Conservation (phyloP, 2,888 invertebrate genomes). For the Exephanes ischioxanthus region DNA sequence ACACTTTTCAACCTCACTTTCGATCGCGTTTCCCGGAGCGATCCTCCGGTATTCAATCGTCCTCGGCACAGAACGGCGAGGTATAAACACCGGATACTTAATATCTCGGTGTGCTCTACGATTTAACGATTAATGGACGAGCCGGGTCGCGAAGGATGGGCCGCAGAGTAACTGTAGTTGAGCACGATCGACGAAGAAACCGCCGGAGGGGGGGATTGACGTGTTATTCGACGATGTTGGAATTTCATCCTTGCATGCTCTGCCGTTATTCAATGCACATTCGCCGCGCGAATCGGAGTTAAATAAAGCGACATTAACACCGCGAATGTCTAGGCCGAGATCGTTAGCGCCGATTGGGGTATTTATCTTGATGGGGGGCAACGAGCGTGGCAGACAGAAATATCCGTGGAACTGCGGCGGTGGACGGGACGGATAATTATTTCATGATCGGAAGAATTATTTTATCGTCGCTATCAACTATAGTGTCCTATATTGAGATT, state of each 20-base stretch:
- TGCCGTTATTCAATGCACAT: constrained; percentile 4
- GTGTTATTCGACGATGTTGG: constrained; percentile 28
- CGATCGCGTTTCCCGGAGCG: constrained; percentile 34
- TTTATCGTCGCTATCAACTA: not conserved
- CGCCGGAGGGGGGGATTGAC: not conserved
- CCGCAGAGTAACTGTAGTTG: constrained; percentile 2
- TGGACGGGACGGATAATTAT: not conserved
- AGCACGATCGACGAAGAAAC: constrained; percentile 17
- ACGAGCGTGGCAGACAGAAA: not conserved
- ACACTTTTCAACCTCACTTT: constrained; percentile 23
- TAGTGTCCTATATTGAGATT: not conserved
- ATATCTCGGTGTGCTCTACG: constrained; percentile 9
- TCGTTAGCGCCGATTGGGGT: not conserved
- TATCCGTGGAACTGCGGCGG: not conserved
- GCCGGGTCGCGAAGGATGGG: constrained; percentile 18
- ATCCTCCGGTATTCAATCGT: constrained; percentile 25
- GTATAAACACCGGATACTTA: constrained; percentile 6
- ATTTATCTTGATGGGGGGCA: not conserved
- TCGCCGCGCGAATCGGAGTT: constrained; percentile 16
- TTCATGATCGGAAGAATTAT: not conserved
- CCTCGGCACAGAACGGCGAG: not conserved
- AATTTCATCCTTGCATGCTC: constrained; percentile 3
- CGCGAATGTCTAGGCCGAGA: constrained; percentile 3
- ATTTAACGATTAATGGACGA: constrained; percentile 11
- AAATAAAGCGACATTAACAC: constrained; percentile 3